Conservation (phyloP, 2,113 vertebrate genomes). For the Paradoxurus hermaphroditus region DNA sequence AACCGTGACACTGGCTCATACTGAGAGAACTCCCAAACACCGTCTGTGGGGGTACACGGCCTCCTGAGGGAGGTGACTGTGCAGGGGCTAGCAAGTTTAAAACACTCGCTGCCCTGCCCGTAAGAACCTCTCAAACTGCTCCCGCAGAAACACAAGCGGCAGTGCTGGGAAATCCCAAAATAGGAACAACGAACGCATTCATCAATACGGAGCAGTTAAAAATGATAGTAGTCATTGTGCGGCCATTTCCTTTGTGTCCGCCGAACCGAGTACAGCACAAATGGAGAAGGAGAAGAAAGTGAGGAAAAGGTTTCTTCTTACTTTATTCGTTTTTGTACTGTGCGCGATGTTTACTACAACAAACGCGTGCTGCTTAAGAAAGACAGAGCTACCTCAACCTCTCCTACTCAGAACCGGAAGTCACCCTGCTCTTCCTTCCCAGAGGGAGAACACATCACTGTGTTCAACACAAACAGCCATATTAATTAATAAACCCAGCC, state of each 20-base stretch:
- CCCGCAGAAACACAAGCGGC: not conserved
- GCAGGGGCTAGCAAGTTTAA: not conserved
- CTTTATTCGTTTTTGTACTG: not conserved
- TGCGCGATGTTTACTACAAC: not conserved
- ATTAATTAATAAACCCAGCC: not conserved
- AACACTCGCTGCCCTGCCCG: not conserved
- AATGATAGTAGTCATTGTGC: not conserved
- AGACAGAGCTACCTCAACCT: not conserved
- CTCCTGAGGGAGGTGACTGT: not conserved
- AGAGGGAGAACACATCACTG: not conserved
- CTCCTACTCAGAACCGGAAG: not conserved
- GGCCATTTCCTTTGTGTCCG: not conserved
- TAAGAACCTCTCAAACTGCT: not conserved
- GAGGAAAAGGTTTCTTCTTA: not conserved
- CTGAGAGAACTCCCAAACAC: not conserved
- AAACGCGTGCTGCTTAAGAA: not conserved
- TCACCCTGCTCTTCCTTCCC: not conserved
- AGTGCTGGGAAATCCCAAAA: not conserved
- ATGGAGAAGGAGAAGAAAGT: not conserved
- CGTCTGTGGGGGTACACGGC: not conserved
- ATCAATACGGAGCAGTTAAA: not conserved
- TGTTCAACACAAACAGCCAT: not conserved
- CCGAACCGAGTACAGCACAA: not conserved
- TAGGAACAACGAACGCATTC: not conserved
- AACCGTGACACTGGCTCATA: fast-evolving